Evolutionary conservation across 2,888 invertebrate genomes (phyloP), one percentile per base, ranked within the genome.

Genomic region (Tubulanus polymorphus): DNA sequence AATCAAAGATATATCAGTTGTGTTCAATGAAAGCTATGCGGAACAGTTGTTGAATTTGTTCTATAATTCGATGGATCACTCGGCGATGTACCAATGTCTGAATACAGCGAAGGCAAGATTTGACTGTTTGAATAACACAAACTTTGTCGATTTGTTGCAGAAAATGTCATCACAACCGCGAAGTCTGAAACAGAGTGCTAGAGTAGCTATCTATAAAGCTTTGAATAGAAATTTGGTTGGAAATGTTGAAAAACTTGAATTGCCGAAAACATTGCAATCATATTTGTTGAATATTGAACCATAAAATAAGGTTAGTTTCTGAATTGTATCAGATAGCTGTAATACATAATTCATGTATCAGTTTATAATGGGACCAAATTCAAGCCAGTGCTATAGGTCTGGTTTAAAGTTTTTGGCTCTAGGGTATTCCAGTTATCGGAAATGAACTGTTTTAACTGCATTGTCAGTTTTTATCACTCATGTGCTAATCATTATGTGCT

Each of bases 131-230:
- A 41, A 41, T 20, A 20, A 23, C 23, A 23, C 18, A 41, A 18
- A 15, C 18, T 69, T 75, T 48, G 55, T 73, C 6, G 55, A 62
- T 8, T 79, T 87, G 30, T 83, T 88, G 62, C 84, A 85, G 63
- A 82, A 84, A 51, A 78, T 88, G 63, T 85, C 85, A 67, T 85
- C 85, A 35, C 81, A 83, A 59, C 88, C 89, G 10, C 81, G 88
- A 45, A 85, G 84, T 60, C 81, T 89, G n/a, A 87, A 88, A 72
- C 88, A 88, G 76, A 84, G 88, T 57, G 83, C 87, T 45, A 82
- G 89, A 23, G 85, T 87, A 51, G 82, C 84, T 63, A 87, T 89
- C 60, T 87, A 88, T 73, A 84, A 85, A 67, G 83, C 86, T 51
- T 75, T 89, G 60, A 82, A 84, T 59, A 81, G 86, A 48, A 83